Evolutionary conservation across 1,140 invertebrate species (phyloP).

Genomic region (Pachyrhynchus sulphureomaculatus): DNA sequence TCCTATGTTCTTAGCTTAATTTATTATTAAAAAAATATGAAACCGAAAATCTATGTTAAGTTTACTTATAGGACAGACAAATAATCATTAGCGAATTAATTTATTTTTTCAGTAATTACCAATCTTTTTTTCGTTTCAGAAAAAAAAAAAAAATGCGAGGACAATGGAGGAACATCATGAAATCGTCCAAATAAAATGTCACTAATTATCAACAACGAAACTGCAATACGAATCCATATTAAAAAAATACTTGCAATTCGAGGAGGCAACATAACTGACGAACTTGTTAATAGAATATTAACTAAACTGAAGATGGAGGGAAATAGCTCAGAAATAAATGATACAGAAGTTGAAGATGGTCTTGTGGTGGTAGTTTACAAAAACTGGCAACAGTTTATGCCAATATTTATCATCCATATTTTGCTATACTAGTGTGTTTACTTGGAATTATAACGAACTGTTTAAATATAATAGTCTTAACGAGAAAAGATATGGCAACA

Average conservation of each 20-base stretch:
- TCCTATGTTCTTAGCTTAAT: too few species aligned
- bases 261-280: not conserved
- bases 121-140: too few species aligned
- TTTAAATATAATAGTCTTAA: conserved; percentile 86
- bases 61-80: too few species aligned
- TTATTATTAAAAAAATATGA: too few species aligned
- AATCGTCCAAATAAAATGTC: too few species aligned
- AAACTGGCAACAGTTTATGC: conserved; percentile 28
- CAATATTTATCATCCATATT: conserved; percentile 60
- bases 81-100: too few species aligned
- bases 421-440: conserved; percentile 73
- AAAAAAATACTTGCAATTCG: not conserved
- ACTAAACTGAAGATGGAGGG: not conserved
- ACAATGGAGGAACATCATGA: too few species aligned
- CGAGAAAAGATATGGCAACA: conserved; percentile 75
- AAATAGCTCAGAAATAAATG: not conserved
- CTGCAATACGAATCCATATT: not conserved
- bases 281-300: not conserved
- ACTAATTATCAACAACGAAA: not conserved
- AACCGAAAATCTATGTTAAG: too few species aligned
- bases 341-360: conserved; percentile 2
- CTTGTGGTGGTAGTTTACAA: conserved; percentile 17
- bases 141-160: too few species aligned
- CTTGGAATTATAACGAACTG: conserved; percentile 89
- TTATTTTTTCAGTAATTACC: too few species aligned